Evolutionary conservation across 2,797 vertebrate species (phyloP), one percentile per base, ranked within the genome.

Genomic region (Kryptopterus vitreolus): DNA sequence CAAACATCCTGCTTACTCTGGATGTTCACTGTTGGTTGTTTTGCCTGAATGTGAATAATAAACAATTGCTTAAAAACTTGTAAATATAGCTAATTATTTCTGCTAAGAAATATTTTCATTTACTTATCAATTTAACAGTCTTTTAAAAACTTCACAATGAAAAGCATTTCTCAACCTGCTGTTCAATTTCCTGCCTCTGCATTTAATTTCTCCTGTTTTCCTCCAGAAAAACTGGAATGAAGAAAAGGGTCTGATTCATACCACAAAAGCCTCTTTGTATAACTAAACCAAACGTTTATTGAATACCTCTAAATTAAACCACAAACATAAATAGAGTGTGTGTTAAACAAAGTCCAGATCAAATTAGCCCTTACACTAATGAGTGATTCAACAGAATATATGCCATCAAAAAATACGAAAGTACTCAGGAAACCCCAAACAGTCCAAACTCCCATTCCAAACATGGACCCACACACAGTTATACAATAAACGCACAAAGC

Each of bases 111-210:
- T 7, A 38, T 66, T 65, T 63, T 65, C 35, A 46, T 16, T 15
- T 20, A 11, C 5, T 70, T 15, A 52, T 20, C 18, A 52, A 50
- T 18, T 50, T 50, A 26, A 10, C 15, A 48, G 66, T 29, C 20
- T 38, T 22, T 65, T 63, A 63, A 33, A 35, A 65, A 65, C 33
- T 43, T n/a, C 26, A 38, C 29, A 61, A 75, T 3, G 48, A 82
- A 43, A 61, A 2, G 31, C 10, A 62, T 66, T 72, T 61, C 62
- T 82, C 59, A 81, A 50, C 57, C 81, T 90, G 88, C 52, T 58
- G 24, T 55, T 33, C 33, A 71, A 33, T 71, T 52, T 71, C 48
- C 69, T 53, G 48, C 11, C 46, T 79, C 20, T 53, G 15, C 35
- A 15, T 81, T 50, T 75, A 69, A 81, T 83, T 57, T 77, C 31